These are phyloP conservation scores for Polydrusus tereticollis DNA, from an alignment of 2,888 invertebrate genomes.

Conservation along the genomic window DNA sequence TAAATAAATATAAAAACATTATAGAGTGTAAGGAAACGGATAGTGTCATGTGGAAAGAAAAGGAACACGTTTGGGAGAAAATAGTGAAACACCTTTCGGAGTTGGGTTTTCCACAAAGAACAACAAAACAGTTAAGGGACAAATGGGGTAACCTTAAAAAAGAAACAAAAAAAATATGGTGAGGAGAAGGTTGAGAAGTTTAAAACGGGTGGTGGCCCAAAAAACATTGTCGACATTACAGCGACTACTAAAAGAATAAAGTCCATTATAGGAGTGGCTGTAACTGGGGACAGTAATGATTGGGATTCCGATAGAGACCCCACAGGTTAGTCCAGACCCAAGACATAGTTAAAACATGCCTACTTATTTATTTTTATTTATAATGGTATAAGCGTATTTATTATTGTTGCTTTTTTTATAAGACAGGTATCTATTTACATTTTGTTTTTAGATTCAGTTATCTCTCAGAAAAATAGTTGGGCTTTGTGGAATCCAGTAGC, in stretches of 20 bases:
- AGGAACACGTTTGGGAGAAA: background rate
- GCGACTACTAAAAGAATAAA: background rate
- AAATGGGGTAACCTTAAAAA: background rate
- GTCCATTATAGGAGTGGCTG: background rate
- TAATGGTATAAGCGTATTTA: too few relatives aligned
- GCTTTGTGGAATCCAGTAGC: too few relatives aligned
- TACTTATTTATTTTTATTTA: too few relatives aligned
- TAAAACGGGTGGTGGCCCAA: background rate
- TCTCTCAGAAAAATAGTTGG: too few relatives aligned
- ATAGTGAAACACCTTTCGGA: background rate
- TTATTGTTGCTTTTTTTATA: too few relatives aligned
- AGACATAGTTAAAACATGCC: too few relatives aligned
- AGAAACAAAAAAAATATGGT: background rate
- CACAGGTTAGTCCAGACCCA: too few relatives aligned
- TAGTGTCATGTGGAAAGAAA: background rate
- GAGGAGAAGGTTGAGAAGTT: background rate
- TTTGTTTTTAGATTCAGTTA: too few relatives aligned
- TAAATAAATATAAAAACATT: background rate
- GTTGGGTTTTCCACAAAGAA: background rate
- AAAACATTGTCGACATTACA: background rate
- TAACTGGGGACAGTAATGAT: background rate
- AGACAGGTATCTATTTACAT: too few relatives aligned
- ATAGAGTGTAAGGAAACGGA: background rate
- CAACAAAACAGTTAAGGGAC: background rate
- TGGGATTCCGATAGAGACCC: too few relatives aligned